Percentiles rank a stretch among this genome's conserved stretches.
These are phyloP conservation scores for Gadopsis bispinosus DNA, from an alignment of 2,797 vertebrate species.

Conservation along the genomic window DNA sequence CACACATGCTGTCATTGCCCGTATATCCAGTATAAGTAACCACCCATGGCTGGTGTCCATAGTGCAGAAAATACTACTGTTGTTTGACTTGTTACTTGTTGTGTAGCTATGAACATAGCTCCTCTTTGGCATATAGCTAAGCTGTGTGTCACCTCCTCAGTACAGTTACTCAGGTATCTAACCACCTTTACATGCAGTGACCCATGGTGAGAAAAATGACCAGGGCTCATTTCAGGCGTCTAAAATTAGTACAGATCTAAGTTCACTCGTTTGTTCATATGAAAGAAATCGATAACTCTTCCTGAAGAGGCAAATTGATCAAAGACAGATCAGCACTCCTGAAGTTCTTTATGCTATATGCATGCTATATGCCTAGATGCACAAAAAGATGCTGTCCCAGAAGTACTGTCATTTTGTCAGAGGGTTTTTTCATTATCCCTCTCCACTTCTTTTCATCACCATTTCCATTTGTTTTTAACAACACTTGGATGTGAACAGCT, in stretches of 20 bases:
- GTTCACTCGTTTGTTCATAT: constrained; percentile 44
- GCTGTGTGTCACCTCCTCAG: constrained; percentile 74
- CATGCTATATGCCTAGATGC: constrained; percentile 36
- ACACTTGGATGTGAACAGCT: constrained; percentile 59
- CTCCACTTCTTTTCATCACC: constrained; percentile 31
- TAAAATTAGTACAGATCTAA: constrained; percentile 31
- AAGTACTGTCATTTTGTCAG: constrained; percentile 46
- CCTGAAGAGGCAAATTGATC: constrained; percentile 37
- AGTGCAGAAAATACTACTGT: constrained; percentile 68
- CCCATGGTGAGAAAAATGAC: constrained; percentile 65
- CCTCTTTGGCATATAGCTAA: constrained; percentile 63
- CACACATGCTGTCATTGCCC: constrained; percentile 56
- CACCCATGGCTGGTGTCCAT: constrained; percentile 56
- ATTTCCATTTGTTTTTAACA: constrained; percentile 59
- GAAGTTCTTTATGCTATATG: constrained; percentile 30
- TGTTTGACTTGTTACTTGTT: constrained; percentile 59
- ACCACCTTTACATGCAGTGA: constrained; percentile 72
- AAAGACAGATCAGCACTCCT: constrained; percentile 30
- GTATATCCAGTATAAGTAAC: constrained; percentile 39
- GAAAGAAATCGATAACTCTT: constrained; percentile 15
- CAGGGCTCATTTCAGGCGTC: constrained; percentile 38
- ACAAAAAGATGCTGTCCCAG: constrained; percentile 46
- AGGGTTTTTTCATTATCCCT: constrained; percentile 16
- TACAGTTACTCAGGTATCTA: constrained; percentile 83
- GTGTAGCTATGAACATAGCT: constrained; percentile 64